Conservation (phyloP, 2,113 vertebrate species). For the zebrafish (Danio rerio) region GRCz12tu NC_133183.1:50625001-50625500, state of each 20-base stretch:
- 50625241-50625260: background rate
- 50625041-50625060: constrained; percentile 5
- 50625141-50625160: constrained; percentile 32
- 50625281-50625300: background rate
- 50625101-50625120: constrained; percentile 49
- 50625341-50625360: background rate
- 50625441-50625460: too few species aligned
- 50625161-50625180: constrained; percentile 3
- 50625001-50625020: constrained; percentile 33
- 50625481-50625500: too few species aligned
- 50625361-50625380: background rate
- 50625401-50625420: too few species aligned
- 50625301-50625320: background rate
- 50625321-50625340: background rate
- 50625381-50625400: too few species aligned
- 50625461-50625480: too few species aligned
- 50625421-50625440: too few species aligned
- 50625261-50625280: background rate
- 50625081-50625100: constrained; percentile 40
- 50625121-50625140: constrained; percentile 6
- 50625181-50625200: constrained; percentile 36
- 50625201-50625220: constrained; percentile 1
- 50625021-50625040: constrained; percentile 47
- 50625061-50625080: background rate
- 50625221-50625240: constrained; percentile 25